Conservation (phyloP, 1,140 invertebrate species). For the Ceratosolen solmsi region DNA sequence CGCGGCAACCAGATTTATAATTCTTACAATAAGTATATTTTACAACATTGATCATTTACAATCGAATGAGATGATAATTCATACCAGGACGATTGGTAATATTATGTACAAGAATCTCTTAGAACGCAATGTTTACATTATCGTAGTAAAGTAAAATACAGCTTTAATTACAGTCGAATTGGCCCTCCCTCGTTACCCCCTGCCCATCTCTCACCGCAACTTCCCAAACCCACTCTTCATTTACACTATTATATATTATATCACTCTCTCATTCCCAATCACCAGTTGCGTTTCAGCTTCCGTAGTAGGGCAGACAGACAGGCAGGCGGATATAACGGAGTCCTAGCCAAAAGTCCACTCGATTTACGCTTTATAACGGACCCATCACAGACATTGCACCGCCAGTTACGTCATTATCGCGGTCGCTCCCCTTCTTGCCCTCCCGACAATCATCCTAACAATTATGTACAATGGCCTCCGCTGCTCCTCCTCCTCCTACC, state of each 20-base stretch:
- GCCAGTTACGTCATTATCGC: background rate
- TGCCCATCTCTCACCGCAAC: background rate
- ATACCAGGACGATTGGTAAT: conserved; percentile 23
- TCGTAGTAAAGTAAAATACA: conserved; percentile 42
- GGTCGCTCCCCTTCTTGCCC: background rate
- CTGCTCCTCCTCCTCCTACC: background rate
- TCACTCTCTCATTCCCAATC: background rate
- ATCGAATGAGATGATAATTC: conserved; percentile 14
- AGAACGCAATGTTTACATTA: conserved; percentile 12
- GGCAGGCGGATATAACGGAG: background rate
- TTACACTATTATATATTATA: too few relatives aligned
- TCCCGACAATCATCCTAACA: background rate
- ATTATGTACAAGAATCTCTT: conserved; percentile 39
- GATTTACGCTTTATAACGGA: background rate
- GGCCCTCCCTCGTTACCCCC: background rate
- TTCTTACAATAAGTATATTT: conserved; percentile 45
- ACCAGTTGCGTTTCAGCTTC: too few relatives aligned
- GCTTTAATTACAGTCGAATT: conserved; percentile 41
- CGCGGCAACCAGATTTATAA: conserved; percentile 18
- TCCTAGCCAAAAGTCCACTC: background rate
- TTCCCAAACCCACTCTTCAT: background rate
- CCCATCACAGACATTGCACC: background rate
- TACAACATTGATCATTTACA: conserved; percentile 40
- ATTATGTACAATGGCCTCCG: conserved; percentile 68
- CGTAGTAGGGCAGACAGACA: background rate